Evolutionary conservation across 2,797 vertebrate genomes (phyloP).

Genomic region (Moxostoma hubbsi): DNA sequence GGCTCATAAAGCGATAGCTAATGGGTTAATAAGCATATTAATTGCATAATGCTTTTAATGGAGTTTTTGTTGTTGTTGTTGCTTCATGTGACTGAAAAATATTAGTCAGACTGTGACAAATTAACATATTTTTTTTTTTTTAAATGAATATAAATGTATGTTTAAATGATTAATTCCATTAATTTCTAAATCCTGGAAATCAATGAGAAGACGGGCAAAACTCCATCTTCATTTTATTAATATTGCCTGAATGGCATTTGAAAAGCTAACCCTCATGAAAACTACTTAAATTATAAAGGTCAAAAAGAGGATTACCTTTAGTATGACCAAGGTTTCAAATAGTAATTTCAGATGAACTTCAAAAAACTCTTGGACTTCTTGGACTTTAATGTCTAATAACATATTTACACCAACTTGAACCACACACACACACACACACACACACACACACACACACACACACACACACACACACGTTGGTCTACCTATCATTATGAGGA

Average conservation of each 20-base stretch:
- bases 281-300: not conserved
- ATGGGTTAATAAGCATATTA: too few relatives aligned
- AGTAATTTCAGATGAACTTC: constrained; percentile 7
- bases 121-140: too few relatives aligned
- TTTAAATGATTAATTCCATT: not conserved
- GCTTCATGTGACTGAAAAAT: not conserved
- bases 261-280: not conserved
- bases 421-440: not conserved
- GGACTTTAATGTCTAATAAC: constrained; percentile 24
- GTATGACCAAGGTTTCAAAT: not conserved
- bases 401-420: not conserved
- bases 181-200: not conserved
- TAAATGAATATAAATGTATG: not conserved
- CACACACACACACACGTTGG: too few relatives aligned
- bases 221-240: not conserved
- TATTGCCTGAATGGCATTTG: not conserved
- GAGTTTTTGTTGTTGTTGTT: too few relatives aligned
- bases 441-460: too few relatives aligned
- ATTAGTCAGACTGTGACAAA: not conserved
- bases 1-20: not conserved
- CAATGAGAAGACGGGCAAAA: not conserved
- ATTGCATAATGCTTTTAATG: too few relatives aligned
- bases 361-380: constrained; percentile 4
- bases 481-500: too few relatives aligned
- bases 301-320: not conserved